Evolutionary conservation across 2,888 invertebrate species (phyloP).

Genomic region (Anorthoa munda): DNA sequence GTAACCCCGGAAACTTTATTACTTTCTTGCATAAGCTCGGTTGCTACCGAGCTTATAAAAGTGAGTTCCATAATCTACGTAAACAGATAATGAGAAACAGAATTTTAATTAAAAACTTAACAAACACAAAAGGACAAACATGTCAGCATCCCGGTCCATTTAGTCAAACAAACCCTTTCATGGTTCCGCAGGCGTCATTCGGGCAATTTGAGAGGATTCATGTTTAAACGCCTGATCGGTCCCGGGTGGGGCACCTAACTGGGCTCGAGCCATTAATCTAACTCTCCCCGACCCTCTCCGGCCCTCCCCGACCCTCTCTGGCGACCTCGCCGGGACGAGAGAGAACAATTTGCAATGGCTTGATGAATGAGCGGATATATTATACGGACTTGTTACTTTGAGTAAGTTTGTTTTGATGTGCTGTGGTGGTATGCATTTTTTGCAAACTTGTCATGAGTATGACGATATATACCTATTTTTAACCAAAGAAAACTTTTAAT

Average conservation of each 20-base stretch:
- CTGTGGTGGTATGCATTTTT: neutral
- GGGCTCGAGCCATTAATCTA: constrained; percentile 82
- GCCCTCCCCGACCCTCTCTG: constrained; percentile 68
- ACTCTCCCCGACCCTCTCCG: constrained; percentile 65
- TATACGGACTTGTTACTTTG: constrained; percentile 57
- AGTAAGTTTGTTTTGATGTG: constrained; percentile 28
- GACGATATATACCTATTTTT: too few relatives aligned
- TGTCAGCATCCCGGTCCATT: constrained; percentile 39
- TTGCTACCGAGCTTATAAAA: neutral
- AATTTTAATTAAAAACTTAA: constrained; percentile 28
- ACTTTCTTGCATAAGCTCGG: neutral
- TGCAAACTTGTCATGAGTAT: too few relatives aligned
- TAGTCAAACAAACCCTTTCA: constrained; percentile 74
- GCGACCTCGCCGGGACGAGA: constrained; percentile 50
- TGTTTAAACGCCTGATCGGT: constrained; percentile 85
- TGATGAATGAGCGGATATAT: constrained; percentile 74
- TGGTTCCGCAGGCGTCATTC: constrained; percentile 72
- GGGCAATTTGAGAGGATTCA: constrained; percentile 84
- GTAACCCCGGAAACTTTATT: neutral
- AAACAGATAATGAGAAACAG: neutral
- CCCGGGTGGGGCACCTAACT: constrained; percentile 78
- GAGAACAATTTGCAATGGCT: constrained; percentile 75
- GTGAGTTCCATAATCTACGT: neutral
- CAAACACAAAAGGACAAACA: constrained; percentile 24
- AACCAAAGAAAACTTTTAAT: too few relatives aligned